Evolutionary conservation across 2,797 vertebrate species (phyloP), one percentile per base, ranked within the genome.

Genomic region (Streptopelia turtur): DNA sequence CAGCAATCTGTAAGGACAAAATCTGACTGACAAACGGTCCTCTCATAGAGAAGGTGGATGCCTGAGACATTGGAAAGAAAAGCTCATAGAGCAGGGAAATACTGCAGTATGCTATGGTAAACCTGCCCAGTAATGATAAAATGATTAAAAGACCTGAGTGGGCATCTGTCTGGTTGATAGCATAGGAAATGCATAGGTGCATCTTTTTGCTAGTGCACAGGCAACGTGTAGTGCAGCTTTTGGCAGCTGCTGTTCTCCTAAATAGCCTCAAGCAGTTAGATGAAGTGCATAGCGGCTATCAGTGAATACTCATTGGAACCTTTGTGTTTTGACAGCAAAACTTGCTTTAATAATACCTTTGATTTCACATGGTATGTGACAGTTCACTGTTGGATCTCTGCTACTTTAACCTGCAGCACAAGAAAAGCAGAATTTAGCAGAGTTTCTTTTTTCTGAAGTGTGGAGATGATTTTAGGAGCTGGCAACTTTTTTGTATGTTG

Each of bases 401-500:
- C 33, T 71, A 2, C 2, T 68, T 84, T 77, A 77, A 33, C 11
- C 35, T 63, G 6, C 21, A 74, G 15, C n/a, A 56, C 4, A 45
- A 74, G 28, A 74, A 16, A 56, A 81, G 14, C 9, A 27, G 21
- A 35, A 25, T 57, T 87, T 41, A 74, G 11, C 21, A 75, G 27
- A 72, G 17, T 5, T 45, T 9, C 1, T 47, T 35, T 69, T 88
- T 80, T 50, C 24, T 65, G 39, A 52, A 70, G 9, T 13, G 22
- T 27, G 21, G 28, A 43, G 33, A 6, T 80, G 14, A 23, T 86
- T 93, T 79, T 63, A 68, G 45, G 47, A 83, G 21, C 15, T 66
- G 57, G 23, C 35, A 85, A 80, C 13, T 89, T n/a, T 49, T 63
- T 57, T 70, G 90, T 59, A 14, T 72, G 84, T 79, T 50, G 24